Evolutionary conservation across 1,140 invertebrate species (phyloP), one percentile per base, ranked within the genome.

Genomic region (Eubasilissa regina): DNA sequence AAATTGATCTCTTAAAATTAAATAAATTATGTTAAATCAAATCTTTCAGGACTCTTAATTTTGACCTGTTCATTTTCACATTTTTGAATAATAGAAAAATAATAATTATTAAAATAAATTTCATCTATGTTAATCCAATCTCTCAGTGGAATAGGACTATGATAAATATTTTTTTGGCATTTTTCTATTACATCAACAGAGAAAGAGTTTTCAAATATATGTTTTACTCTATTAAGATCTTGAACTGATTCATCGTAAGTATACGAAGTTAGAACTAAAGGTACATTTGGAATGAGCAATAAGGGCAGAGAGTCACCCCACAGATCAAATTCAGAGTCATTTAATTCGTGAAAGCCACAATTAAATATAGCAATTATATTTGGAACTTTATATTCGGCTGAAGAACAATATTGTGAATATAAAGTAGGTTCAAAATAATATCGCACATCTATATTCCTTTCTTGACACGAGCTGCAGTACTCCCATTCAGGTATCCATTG

Each of bases 311-410:
- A 84, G 12, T 79, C 68, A 70, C 74, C 58, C 86, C 86, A 87
- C 13, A 82, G 55, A 84, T 87, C 84, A 76, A 79, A 74, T 17
- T 64, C 25, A 12, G 25, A 48, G 45, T 81, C 47, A 25, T 80
- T 48, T 78, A 81, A 84, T 80, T 86, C 85, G 79, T 84, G 83
- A 60, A 87, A 83, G 15, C 85, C 86, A 80, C 85, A 85, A 80
- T 86, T 87, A 68, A 86, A 85, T 15, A 84, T 83, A 9, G 84
- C 83, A n/a, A 86, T 83, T 25, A 85, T 45, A 81, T 85, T 79
- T 15, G 86, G 85, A 44, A 81, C 76, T 55, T 79, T 51, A 53
- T 85, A 79, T 72, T 66, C 13, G n/a, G 75, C 62, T 35, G 60
- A 79, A 25, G 10, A 45, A 11, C 80, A 47, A 60, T 84, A 79